Evolutionary conservation across 2,888 invertebrate genomes (phyloP), one percentile per base, ranked within the genome.

Genomic region (Gryllus longicercus): DNA sequence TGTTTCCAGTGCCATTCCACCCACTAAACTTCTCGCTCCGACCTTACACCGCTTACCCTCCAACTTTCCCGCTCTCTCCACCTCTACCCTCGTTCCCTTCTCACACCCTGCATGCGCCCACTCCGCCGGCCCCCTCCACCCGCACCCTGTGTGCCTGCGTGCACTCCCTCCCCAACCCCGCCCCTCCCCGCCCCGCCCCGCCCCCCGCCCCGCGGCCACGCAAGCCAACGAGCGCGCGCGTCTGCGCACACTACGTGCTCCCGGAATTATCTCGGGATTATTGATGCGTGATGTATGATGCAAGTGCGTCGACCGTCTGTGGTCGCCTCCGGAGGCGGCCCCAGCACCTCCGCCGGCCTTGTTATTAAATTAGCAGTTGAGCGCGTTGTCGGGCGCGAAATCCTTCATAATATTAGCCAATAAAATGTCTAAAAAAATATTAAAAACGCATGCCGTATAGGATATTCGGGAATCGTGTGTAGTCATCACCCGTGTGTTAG

Each of bases 281-380:
- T 63, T 63, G 63, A 63, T 63, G 63, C 18, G 63, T 63, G 63
- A 63, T 63, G 63, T 63, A 63, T 63, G 63, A 63, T 63, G 63
- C 63, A 63, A 63, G 63, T 63, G 63, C 63, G 63, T 63, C 63
- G 63, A 63, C 63, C 63, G 63, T 63, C 63, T 63, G 63, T 5
- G 63, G 63, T 18, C 63, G 63, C 18, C 63, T 63, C 63, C 18
- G 63, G 63, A 63, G 63, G 63, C 63, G 63, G 63, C 18, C 18
- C 16, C 18, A 12, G 63, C 63, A 63, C 63, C 63, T 63, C 63
- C 63, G 63, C 63, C 12, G 63, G 63, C 12, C 18, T 63, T 63
- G 63, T 63, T 63, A 63, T 63, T 63, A 63, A 63, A 63, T 63
- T 63, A 63, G 63, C 63, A 63, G 63, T 63, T 63, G 63, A 63